Base-by-base conservation (phyloP, 2,888 invertebrate species). In the Drosophila imparisetae region DNA sequence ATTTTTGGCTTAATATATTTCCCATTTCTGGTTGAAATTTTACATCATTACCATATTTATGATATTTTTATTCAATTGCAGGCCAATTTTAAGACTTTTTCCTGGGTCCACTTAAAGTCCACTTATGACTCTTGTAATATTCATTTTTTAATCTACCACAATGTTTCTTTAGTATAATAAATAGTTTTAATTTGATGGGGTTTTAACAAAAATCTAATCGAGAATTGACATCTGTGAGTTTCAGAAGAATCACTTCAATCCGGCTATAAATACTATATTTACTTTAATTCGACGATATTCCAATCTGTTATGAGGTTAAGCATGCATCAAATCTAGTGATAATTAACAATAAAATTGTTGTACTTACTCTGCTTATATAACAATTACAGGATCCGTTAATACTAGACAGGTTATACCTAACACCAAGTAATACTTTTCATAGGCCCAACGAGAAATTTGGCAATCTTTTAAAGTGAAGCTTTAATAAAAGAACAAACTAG, bases 181-280 rank as follows among this genome's bases (percentile, higher is more conserved):
- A 34, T 13, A 5, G 34, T 34, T 34, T 34, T 4, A 13, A 13
- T 34, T 34, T 34, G 34, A 32, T 32, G 30, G 3, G 30, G 10
- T 0, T 30, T 10, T 0, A 10, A 32, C 0, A 10, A 32, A 10
- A 32, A 32, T 32, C 0, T n/a, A n/a, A n/a, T n/a, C n/a, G n/a
- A n/a, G 45, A 72, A 30, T 4, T 66, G 6, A 57, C 53, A 42
- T 38, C 1, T 76, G 68, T 13, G 10, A 53, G 13, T 64, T 63
- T 62, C 15, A 65, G 0, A 45, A n/a, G 4, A 60, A 27, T 4
- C 24, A 40, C 21, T 40, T 54, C n/a, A 59, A 77, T 48, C 66
- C 77, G 11, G 2, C 60, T 29, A 8, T 55, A 2, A 66, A 62
- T 15, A 11, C 66, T 1, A 0, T 55, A 1, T 64, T 55, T 4